Evolutionary conservation across 2,888 invertebrate genomes (phyloP).

Genomic region (Seira ritae): DNA sequence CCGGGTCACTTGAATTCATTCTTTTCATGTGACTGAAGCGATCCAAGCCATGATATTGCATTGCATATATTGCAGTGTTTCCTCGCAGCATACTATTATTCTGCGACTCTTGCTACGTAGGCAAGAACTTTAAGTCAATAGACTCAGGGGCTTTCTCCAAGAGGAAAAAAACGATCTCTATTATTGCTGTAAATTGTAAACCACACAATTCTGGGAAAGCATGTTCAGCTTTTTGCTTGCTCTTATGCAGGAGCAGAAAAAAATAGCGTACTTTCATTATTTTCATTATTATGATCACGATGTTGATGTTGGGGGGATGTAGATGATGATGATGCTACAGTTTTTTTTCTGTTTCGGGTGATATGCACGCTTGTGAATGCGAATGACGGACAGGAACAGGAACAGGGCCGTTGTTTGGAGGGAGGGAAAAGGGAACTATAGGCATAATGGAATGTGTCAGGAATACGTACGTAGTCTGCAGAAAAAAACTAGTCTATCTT

Average conservation of each 20-base stretch:
- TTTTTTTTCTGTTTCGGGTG: not conserved
- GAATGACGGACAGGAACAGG: not conserved
- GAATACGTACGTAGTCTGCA: too few species aligned
- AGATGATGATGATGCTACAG: not conserved
- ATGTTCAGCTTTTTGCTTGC: not conserved
- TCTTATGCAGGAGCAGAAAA: not conserved
- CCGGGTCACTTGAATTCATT: too few species aligned
- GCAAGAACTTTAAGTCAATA: not conserved
- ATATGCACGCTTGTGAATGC: not conserved
- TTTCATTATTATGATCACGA: slow-evolving; percentile 7
- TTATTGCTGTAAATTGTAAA: not conserved
- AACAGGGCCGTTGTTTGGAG: too few species aligned
- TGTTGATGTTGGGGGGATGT: not conserved
- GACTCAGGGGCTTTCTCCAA: not conserved
- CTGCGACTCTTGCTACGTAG: too few species aligned
- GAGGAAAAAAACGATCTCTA: not conserved
- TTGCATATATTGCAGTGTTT: too few species aligned
- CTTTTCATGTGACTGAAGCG: too few species aligned
- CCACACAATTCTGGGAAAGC: not conserved
- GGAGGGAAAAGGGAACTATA: too few species aligned
- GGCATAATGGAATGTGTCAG: too few species aligned
- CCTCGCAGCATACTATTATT: too few species aligned
- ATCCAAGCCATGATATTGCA: too few species aligned
- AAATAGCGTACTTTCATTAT: not conserved
- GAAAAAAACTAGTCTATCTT: not conserved